These are phyloP conservation scores for Scolopax mira DNA, from an alignment of 2,113 vertebrate genomes.

Conservation along the genomic window DNA sequence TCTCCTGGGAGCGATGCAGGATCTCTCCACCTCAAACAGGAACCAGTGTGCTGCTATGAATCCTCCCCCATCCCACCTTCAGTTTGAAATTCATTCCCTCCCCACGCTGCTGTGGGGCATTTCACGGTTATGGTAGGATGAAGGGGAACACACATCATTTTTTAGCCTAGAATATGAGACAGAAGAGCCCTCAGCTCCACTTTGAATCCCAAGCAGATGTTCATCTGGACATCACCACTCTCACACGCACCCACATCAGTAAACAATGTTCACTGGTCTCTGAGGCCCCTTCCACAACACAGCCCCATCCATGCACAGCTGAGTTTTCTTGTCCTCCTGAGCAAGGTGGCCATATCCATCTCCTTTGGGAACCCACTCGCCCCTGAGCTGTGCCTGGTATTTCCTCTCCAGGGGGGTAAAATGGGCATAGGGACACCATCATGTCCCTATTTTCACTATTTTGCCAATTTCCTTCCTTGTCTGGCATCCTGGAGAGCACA, in stretches of 20 bases:
- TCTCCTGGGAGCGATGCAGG: not conserved
- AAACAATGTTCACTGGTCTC: not conserved
- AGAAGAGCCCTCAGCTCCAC: not conserved
- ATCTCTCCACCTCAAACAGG: not conserved
- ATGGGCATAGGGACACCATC: not conserved
- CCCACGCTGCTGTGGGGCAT: not conserved
- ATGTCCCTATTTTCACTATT: too few species aligned
- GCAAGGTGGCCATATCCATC: not conserved
- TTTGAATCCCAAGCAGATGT: not conserved
- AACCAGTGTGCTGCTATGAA: not conserved
- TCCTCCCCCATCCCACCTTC: not conserved
- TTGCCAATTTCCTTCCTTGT: not conserved
- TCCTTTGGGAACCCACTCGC: accelerated
- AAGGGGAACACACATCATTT: not conserved
- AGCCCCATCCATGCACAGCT: not conserved
- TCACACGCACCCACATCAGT: not conserved
- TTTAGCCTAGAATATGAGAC: not conserved
- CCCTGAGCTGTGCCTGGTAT: not conserved
- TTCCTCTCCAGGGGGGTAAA: accelerated
- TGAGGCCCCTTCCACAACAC: not conserved
- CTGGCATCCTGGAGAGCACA: not conserved
- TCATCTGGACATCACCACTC: not conserved
- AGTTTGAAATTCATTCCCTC: not conserved
- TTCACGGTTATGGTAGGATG: not conserved
- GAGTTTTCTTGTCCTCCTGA: not conserved